Percentiles rank a stretch among this genome's conserved stretches.
phyloP scores from a whole-genome alignment of 1,140 invertebrate species.

The Mya arenaria region DNA sequence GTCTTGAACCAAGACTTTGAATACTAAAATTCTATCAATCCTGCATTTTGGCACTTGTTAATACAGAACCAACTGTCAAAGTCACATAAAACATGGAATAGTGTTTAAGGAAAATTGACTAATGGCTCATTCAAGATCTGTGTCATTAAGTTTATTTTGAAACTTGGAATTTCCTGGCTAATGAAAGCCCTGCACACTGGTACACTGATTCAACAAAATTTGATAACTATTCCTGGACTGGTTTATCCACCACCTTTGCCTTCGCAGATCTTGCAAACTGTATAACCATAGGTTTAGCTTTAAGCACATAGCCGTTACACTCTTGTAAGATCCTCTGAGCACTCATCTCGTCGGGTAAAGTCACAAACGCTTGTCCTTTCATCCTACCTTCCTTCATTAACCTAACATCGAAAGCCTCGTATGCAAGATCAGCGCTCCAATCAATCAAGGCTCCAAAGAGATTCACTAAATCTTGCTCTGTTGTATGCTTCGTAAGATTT shows the following conservation, averaged over 20 bases:
- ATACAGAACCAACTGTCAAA: no score
- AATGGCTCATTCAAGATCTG: no score
- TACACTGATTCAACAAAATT: no score
- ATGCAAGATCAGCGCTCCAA: constrained; percentile 82
- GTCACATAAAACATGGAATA: no score
- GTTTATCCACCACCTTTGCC: constrained; percentile 76
- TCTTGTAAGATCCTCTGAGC: constrained; percentile 90
- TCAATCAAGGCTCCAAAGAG: constrained; percentile 89
- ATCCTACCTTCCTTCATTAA: constrained; percentile 97
- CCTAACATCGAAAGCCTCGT: constrained; percentile 89
- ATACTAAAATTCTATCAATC: no score
- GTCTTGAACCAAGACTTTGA: no score
- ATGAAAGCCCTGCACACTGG: no score
- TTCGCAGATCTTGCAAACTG: constrained; percentile 89
- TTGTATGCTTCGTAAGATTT: constrained; percentile 92
- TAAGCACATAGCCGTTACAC: constrained; percentile 94
- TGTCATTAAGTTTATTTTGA: no score
- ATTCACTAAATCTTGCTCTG: constrained; percentile 88
- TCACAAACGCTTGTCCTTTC: constrained; percentile 98
- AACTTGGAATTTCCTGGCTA: no score
- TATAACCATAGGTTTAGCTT: constrained; percentile 94
- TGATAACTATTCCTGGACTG: no score
- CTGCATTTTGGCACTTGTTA: no score
- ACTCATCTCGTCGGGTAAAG: constrained; percentile 87
- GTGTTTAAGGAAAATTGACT: no score